phyloP scores from a whole-genome alignment of 2,888 invertebrate species.

The Drosophila emarginata region DNA sequence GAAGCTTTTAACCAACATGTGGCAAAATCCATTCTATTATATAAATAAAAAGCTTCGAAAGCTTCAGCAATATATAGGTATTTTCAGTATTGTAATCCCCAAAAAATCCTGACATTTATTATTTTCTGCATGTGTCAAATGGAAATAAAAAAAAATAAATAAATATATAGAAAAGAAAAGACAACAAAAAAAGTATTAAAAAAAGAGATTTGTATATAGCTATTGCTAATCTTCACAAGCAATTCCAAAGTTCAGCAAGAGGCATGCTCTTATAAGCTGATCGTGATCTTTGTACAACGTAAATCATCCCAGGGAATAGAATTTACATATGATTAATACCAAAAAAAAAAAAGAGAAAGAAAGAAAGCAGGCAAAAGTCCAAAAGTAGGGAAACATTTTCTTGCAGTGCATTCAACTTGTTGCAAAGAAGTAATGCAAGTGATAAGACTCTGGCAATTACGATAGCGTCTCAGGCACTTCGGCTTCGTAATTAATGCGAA shows the following conservation, averaged over 20 bases:
- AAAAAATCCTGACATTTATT: conserved; percentile 28
- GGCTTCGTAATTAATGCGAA: conserved; percentile 44
- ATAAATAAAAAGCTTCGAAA: conserved; percentile 1
- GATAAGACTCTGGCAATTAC: conserved; percentile 43
- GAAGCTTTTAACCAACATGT: conserved; percentile 6
- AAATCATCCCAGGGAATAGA: conserved; percentile 9
- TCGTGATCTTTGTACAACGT: conserved; percentile 31
- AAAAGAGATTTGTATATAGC: conserved; percentile 40
- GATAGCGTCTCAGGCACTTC: conserved; percentile 40
- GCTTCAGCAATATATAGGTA: not conserved
- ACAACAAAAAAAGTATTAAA: conserved; percentile 35
- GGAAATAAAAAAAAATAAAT: not conserved
- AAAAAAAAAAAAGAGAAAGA: conserved; percentile 5
- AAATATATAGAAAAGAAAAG: not conserved
- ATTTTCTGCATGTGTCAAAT: conserved; percentile 14
- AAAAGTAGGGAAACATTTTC: conserved; percentile 34
- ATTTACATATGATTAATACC: conserved; percentile 24
- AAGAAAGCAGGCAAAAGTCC: conserved; percentile 11
- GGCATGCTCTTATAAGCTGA: conserved; percentile 62
- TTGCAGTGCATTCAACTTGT: conserved; percentile 66
- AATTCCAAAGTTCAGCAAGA: conserved; percentile 66
- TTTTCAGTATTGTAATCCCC: not conserved
- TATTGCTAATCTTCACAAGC: conserved; percentile 55
- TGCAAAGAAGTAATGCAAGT: conserved; percentile 50
- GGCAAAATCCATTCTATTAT: not conserved